These are phyloP conservation scores for Mobula birostris DNA, from an alignment of 2,113 vertebrate species.

Conservation along the genomic window DNA sequence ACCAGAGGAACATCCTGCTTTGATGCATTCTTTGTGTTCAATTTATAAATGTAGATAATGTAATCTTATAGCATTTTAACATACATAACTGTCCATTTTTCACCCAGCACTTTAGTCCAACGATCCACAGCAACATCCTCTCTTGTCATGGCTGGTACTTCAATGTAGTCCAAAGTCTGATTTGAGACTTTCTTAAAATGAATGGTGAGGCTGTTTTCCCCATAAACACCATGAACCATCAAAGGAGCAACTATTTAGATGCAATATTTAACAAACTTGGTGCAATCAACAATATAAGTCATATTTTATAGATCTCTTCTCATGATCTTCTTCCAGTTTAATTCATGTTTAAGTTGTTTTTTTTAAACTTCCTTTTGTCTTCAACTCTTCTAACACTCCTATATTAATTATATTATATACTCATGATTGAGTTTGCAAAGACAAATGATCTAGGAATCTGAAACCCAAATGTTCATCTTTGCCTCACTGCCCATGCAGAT, in stretches of 20 bases:
- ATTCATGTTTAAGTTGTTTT: background rate
- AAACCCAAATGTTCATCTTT: background rate
- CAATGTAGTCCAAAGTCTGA: background rate
- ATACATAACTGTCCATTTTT: background rate
- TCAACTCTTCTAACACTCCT: background rate
- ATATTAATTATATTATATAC: background rate
- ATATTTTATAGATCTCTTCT: background rate
- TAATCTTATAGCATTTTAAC: background rate
- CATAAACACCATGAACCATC: background rate
- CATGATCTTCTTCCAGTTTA: background rate
- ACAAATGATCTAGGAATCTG: background rate
- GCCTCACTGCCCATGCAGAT: background rate
- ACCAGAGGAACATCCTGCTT: background rate
- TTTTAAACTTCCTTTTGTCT: background rate
- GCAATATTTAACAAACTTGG: background rate
- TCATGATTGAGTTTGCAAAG: background rate
- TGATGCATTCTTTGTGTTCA: background rate
- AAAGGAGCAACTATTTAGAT: background rate
- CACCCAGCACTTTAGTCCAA: background rate
- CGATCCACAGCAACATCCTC: background rate
- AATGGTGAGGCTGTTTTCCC: background rate
- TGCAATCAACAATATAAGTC: background rate
- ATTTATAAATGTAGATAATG: background rate
- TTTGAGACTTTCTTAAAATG: background rate
- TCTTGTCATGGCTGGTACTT: background rate